A percentile compares a stretch with the other conserved stretches of the same genome.
phyloP scores from a whole-genome alignment of 2,888 invertebrate species.

The Norana najaformis region DNA sequence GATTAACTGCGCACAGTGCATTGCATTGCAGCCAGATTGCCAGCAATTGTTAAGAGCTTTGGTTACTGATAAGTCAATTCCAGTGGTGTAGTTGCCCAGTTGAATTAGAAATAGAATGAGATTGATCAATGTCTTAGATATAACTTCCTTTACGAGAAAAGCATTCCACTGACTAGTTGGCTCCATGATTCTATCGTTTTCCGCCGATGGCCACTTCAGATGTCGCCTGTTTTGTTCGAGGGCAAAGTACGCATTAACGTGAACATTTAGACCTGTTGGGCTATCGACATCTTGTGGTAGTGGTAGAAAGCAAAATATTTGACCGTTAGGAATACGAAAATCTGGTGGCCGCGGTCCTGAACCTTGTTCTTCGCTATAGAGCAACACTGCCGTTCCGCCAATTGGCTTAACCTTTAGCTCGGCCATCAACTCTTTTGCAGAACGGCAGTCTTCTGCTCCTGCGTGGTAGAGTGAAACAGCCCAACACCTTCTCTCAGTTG shows the following conservation, averaged over 20 bases:
- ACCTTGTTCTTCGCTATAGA: background rate
- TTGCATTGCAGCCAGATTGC: background rate
- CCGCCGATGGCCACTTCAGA: conserved; percentile 42
- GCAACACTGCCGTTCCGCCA: background rate
- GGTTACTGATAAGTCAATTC: background rate
- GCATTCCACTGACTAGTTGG: conserved; percentile 51
- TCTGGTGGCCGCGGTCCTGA: background rate
- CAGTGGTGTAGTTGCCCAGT: conserved; percentile 30
- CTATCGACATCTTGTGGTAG: conserved; percentile 50
- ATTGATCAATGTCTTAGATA: conserved; percentile 50
- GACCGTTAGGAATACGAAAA: conserved; percentile 44
- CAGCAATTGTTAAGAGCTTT: background rate
- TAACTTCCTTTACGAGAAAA: conserved; percentile 48
- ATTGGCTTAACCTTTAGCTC: background rate
- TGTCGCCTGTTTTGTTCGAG: conserved; percentile 53
- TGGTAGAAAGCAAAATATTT: conserved; percentile 58
- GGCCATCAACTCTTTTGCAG: background rate
- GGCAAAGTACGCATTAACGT: conserved; percentile 58
- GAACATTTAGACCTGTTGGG: conserved; percentile 55
- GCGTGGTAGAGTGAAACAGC: background rate
- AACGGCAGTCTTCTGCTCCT: background rate
- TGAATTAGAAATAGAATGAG: conserved; percentile 45
- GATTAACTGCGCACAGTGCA: background rate
- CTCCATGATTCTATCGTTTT: background rate
- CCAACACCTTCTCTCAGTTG: background rate